These are phyloP conservation scores for Hiodon tergisus DNA, from an alignment of 2,113 vertebrate genomes.

Conservation along the genomic window DNA sequence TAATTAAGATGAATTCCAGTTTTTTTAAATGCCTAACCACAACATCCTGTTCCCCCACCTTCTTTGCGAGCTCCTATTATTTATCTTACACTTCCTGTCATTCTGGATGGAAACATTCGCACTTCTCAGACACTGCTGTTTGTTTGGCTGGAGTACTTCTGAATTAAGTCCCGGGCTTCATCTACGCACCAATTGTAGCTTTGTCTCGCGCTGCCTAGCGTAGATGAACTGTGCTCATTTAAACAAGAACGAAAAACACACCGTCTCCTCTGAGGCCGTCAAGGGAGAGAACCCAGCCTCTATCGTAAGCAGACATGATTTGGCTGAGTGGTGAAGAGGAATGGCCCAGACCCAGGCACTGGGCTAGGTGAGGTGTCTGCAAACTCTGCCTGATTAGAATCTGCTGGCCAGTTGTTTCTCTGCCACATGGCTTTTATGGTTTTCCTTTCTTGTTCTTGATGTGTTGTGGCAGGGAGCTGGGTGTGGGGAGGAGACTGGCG, in stretches of 20 bases:
- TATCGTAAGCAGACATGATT: not conserved
- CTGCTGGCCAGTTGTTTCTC: constrained; percentile 43
- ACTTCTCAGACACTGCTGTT: constrained; percentile 42
- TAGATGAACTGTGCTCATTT: no score
- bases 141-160: constrained; percentile 30
- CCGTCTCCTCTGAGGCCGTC: not conserved
- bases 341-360: not conserved
- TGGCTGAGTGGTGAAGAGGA: not conserved
- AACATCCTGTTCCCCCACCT: constrained; percentile 28
- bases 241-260: no score
- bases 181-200: no score
- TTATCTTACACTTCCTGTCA: constrained; percentile 51
- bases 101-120: constrained; percentile 47
- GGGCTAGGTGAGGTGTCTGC: constrained; percentile 28
- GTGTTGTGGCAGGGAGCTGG: constrained; percentile 22
- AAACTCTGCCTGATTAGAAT: constrained; percentile 44
- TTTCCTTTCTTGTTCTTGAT: not conserved
- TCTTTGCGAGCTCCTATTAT: constrained; percentile 35
- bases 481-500: constrained; percentile 37
- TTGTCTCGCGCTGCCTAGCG: no score
- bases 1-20: constrained; percentile 51
- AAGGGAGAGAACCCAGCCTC: not conserved
- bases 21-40: constrained; percentile 20
- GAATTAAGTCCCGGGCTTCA: no score
- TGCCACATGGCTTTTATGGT: constrained; percentile 45